These are phyloP conservation scores for Drosophila monieri DNA, from an alignment of 2,888 invertebrate genomes.

Conservation along the genomic window DNA sequence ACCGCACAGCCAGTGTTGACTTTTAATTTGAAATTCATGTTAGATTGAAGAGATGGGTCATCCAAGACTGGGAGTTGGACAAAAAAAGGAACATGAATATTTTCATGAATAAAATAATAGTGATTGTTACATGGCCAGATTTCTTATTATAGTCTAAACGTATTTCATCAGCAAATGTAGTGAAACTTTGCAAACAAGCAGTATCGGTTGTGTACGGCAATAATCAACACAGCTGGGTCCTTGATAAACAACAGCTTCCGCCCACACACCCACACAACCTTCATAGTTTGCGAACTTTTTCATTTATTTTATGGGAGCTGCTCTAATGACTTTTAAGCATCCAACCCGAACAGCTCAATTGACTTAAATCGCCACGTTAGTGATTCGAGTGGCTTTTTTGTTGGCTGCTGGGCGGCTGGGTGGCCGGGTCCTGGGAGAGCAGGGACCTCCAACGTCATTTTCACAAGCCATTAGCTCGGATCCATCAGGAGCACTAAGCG, in stretches of 20 bases:
- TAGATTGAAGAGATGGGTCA: background rate
- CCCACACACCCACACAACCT: background rate
- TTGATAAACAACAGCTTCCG: background rate
- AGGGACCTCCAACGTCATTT: constrained; percentile 51
- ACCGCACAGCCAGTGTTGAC: background rate
- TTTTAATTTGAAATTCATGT: constrained; percentile 30
- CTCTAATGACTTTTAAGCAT: constrained; percentile 29
- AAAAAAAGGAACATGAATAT: background rate
- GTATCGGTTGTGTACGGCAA: background rate
- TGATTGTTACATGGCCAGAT: background rate
- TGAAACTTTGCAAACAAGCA: background rate
- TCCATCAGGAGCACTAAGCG: constrained; percentile 66
- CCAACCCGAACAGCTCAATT: constrained; percentile 58
- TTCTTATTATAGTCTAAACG: background rate
- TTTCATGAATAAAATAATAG: background rate
- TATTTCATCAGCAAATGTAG: background rate
- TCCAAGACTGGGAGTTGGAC: background rate
- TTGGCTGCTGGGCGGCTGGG: background rate
- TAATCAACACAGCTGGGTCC: background rate
- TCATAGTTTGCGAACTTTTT: background rate
- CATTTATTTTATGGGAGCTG: background rate
- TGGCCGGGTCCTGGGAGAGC: background rate
- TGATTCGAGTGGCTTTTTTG: constrained; percentile 21
- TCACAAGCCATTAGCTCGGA: constrained; percentile 68
- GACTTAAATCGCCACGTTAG: constrained; percentile 39